Evolutionary conservation across 2,113 vertebrate genomes (phyloP).

Genomic region (Picathartes gymnocephalus): DNA sequence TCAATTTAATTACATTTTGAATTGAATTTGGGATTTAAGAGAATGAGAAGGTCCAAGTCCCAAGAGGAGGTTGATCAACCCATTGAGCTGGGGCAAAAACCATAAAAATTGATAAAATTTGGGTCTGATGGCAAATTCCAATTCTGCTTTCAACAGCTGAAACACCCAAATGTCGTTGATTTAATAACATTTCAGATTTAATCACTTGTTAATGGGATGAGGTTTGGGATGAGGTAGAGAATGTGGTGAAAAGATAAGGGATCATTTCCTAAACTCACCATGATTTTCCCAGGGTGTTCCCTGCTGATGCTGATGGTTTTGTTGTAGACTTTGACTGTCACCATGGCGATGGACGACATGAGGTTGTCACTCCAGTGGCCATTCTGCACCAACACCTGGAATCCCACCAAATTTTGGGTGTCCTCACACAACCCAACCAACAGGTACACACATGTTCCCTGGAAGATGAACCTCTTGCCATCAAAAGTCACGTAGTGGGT

Average conservation of each 20-base stretch:
- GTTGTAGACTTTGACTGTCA: constrained; percentile 67
- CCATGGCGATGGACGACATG: constrained; percentile 32
- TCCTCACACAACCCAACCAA: constrained; percentile 55
- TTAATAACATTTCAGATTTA: not conserved
- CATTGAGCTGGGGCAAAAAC: not conserved
- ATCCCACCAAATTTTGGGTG: constrained; percentile 30
- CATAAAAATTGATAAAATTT: not conserved
- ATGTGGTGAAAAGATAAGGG: accelerated
- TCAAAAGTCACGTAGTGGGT: constrained; percentile 74
- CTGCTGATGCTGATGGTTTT: constrained; percentile 45
- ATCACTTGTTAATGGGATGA: not conserved
- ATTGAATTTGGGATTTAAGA: not conserved
- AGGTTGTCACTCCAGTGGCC: constrained; percentile 5
- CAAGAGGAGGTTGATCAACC: not conserved
- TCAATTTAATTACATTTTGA: not conserved
- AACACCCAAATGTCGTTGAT: not conserved
- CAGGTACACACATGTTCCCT: constrained; percentile 75
- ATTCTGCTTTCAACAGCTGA: not conserved
- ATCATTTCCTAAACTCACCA: not conserved
- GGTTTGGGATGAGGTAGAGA: not conserved
- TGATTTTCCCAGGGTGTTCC: constrained; percentile 12
- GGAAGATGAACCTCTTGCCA: constrained; percentile 67
- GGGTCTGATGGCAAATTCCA: not conserved
- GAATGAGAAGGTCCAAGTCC: not conserved
- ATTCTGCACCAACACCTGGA: constrained; percentile 75